These are phyloP conservation scores for Sebastes iracundus DNA, from an alignment of 2,797 vertebrate genomes.

Conservation along the genomic window DNA sequence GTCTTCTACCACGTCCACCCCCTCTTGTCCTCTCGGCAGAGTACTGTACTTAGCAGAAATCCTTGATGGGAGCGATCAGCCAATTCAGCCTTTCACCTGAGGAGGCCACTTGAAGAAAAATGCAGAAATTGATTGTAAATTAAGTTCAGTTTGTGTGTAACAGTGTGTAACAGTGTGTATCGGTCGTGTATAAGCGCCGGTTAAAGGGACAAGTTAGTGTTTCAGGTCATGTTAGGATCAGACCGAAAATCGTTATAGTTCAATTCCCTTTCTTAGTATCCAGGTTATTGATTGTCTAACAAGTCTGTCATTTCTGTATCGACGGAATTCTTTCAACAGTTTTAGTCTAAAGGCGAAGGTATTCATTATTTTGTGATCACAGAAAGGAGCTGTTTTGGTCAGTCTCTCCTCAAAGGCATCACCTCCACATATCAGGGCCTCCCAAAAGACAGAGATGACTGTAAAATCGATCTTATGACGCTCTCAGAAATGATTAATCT, in stretches of 20 bases:
- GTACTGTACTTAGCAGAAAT: constrained; percentile 67
- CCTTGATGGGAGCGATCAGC: constrained; percentile 70
- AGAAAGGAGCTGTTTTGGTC: background rate
- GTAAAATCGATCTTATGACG: background rate
- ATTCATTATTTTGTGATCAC: background rate
- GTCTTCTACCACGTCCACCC: constrained; percentile 28
- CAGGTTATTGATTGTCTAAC: background rate
- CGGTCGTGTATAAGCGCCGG: background rate
- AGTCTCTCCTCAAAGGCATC: too few relatives aligned
- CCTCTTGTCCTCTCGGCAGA: constrained; percentile 27
- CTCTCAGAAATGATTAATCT: background rate
- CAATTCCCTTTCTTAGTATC: background rate
- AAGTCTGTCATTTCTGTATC: background rate
- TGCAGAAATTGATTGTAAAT: constrained; percentile 65
- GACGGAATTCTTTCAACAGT: background rate
- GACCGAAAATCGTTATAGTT: background rate
- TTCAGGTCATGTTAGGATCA: constrained; percentile 22
- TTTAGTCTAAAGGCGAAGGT: background rate
- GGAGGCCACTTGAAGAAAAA: constrained; percentile 76
- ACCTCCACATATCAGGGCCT: background rate
- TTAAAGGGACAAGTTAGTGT: constrained; percentile 23
- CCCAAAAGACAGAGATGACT: background rate
- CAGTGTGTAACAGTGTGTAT: background rate
- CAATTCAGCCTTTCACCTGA: constrained; percentile 67
- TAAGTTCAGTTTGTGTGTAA: constrained; percentile 33